Base-by-base conservation (phyloP, 2,888 invertebrate genomes). In the Leucophenga maculata region DNA sequence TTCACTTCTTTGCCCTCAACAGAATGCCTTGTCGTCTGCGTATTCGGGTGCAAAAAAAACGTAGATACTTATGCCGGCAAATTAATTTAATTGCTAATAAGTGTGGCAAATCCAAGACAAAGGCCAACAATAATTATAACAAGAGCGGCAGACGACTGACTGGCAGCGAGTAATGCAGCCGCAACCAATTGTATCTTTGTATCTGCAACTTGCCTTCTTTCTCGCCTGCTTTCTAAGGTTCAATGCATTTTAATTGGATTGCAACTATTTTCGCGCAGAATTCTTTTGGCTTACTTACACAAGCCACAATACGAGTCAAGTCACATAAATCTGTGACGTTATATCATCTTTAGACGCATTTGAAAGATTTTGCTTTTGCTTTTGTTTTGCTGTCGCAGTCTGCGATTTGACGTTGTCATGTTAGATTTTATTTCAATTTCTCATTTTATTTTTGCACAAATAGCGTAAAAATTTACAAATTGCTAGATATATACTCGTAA, bases 61-160 rank as follows among this genome's bases (percentile, higher is more conserved):
- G 77, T 74, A 79, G 77, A 79, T 79, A 39, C 39, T 39, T 39
- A 83, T 78, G 77, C 71, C 80, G 69, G 77, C 74, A 86, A 88
- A 87, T 87, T 85, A 85, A 86, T 86, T 86, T 85, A 86, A 86
- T 84, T 86, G 84, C 84, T 86, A 85, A 85, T 83, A 84, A 86
- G 85, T 80, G 76, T 69, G 77, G 72, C 69, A 74, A 60, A 62
- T 60, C 52, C 65, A 65, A 70, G 68, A 68, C 67, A 67, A 72
- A 67, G 26, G 46, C 52, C 52, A 26, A 50, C 48, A 60, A 48
- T 13, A 16, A 26, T 26, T 26, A 26, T 26, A 26, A 26, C 26
- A 26, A 26, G 3, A 26, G 4, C 26, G 54, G 18, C 39, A 20
- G n/a, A 31, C 55, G 46, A 26, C 50, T 59, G 59, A 26, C 50